A percentile compares a stretch with the other conserved stretches of the same genome.
These are phyloP conservation scores for Tetranychus piercei DNA, from an alignment of 2,888 invertebrate genomes.

Conservation along the genomic window DNA sequence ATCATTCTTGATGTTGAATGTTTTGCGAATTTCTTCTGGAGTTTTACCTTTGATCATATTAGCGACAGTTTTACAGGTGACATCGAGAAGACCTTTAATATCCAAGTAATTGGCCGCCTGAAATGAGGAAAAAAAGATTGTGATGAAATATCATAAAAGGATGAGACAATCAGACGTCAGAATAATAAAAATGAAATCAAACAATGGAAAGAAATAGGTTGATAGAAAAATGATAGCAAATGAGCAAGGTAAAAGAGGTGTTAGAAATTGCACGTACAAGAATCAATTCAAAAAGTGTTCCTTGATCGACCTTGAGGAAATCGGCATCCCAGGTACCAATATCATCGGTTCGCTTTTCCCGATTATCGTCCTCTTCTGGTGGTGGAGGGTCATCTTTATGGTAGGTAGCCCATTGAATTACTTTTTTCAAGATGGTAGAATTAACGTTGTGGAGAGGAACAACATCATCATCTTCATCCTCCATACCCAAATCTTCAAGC, in stretches of 20 bases:
- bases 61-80: slow-evolving; percentile 88
- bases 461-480: slow-evolving; percentile 57
- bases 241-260: neutral
- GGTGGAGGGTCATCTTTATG: slow-evolving; percentile 75
- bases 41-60: slow-evolving; percentile 97
- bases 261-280: slow-evolving; percentile 33
- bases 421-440: slow-evolving; percentile 84
- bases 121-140: slow-evolving; percentile 9
- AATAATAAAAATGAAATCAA: neutral
- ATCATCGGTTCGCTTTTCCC: slow-evolving; percentile 94
- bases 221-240: neutral
- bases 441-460: slow-evolving; percentile 94
- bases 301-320: slow-evolving; percentile 93
- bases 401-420: slow-evolving; percentile 37
- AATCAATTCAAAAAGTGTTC: slow-evolving; percentile 84
- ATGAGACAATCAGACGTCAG: neutral
- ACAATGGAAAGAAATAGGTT: neutral
- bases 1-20: slow-evolving; percentile 91
- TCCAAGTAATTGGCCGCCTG: slow-evolving; percentile 86
- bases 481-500: slow-evolving; percentile 57
- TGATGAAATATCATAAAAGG: neutral
- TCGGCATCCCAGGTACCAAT: slow-evolving; percentile 98
- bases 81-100: slow-evolving; percentile 72
- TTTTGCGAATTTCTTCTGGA: slow-evolving; percentile 89
- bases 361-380: slow-evolving; percentile 90